Evolutionary conservation across 2,113 vertebrate genomes (phyloP), one percentile per base, ranked within the genome.

Genomic region (Scatophagus argus): DNA sequence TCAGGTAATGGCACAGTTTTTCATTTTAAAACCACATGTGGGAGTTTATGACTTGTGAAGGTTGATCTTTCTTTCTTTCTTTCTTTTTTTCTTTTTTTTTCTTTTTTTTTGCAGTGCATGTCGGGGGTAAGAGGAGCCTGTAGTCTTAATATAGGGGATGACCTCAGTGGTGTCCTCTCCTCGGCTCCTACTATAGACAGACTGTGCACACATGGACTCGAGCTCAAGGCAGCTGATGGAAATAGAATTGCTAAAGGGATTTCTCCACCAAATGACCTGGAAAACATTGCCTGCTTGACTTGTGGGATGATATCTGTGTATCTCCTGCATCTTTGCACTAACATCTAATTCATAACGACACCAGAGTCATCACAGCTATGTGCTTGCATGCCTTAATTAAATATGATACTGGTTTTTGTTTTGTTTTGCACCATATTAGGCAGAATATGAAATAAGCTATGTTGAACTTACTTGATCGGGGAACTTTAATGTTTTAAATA

Each of bases 211-310:
- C 89, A 89, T 87, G 87, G 88, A 88, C 85, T 83, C 61, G 0
- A 32, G 84, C 91, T 91, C 44, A 80, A 83, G 87, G 91, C 91
- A 81, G 88, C 87, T 71, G 91, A 93, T 92, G 78, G 87, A 92
- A 93, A 93, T 90, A 92, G 90, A 92, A 91, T 82, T 89, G 92
- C 92, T 94, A 84, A 69, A 88, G 90, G 92, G 91, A 93, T 91
- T 92, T 93, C 90, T 94, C 82, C 70, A 88, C 62, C 89, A 93
- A 91, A 92, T 94, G 94, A 92, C 92, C 90, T 93, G 91, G 91
- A 94, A 93, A 92, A 90, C 87, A 93, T 85, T 36, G 81, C 72
- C 79, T 79, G 77, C 85, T 81, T 82, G 80, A 86, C 80, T 91
- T 88, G 80, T 88, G 83, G 74, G 84, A 70, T 83, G 70, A 87